Evolutionary conservation across 2,113 vertebrate species (phyloP), one percentile per base, ranked within the genome.

Genomic region (Uria lomvia): DNA sequence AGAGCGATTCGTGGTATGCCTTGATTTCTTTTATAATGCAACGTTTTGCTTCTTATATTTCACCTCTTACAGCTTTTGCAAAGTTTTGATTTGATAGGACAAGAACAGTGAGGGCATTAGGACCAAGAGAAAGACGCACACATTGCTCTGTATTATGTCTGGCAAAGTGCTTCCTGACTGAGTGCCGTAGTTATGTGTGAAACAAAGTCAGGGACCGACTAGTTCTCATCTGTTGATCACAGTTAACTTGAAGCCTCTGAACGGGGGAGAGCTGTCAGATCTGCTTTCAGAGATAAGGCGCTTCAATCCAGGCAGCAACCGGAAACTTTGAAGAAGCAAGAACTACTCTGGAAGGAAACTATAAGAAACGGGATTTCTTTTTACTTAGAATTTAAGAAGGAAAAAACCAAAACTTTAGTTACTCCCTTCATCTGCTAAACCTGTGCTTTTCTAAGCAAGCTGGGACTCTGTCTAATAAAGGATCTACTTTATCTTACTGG

Each of bases 211-310:
- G 96, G 95, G 96, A 78, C 97, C 36, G 95, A 95, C 94, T 96
- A 95, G 97, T 97, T 97, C 97, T 94, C 98, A 98, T 98, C 98
- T 98, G 98, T 97, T 98, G 98, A 97, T 98, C 97, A 90, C 97
- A 96, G 94, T 95, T 94, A 95, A 97, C 97, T 94, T 84, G 94
- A 94, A 96, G 94, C 36, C 42, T 98, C 97, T 78, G 93, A 95
- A 91, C 77, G 49, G 93, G 91, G 91, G 91, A 85, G 82, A 74
- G 93, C 96, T 97, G 91, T 97, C 97, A 97, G 81, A 85, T 93
- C 72, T 94, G 86, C 92, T 96, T 82, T 85, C 92, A 73, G 86
- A 53, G 88, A 94, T 91, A 89, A 89, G 55, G 76, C 26, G 13
- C 71, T 74, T 82, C 92, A 68, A 40, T 53, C 71, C 92, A 88